Conservation (phyloP, 53 echinoderm and acorn worm species). For the Arbacia lixula region DNA sequence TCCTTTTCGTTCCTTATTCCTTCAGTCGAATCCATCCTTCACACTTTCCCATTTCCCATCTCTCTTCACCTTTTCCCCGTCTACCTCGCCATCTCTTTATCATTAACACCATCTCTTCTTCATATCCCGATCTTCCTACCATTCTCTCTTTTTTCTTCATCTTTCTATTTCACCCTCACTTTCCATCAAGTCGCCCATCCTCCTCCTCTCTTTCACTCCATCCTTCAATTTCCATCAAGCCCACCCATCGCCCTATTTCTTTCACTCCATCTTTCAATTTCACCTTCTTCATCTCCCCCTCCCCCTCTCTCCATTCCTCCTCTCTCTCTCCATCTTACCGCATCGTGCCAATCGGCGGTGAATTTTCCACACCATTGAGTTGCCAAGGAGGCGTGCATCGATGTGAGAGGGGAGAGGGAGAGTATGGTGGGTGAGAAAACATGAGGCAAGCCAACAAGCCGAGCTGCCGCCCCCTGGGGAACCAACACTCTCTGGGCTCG, state of each 20-base stretch:
- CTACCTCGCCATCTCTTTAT: too few species aligned
- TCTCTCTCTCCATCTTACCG: constrained; percentile 20
- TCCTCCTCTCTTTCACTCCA: not conserved
- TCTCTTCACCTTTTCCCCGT: too few species aligned
- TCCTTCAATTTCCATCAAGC: not conserved
- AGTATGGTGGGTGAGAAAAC: constrained; percentile 10
- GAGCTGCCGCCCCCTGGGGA: too few species aligned
- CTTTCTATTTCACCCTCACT: not conserved
- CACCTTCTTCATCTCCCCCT: not conserved
- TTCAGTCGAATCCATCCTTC: too few species aligned
- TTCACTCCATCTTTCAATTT: constrained; percentile 5
- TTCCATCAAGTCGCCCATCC: not conserved
- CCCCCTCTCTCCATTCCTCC: constrained; percentile 6
- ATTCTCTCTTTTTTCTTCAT: too few species aligned
- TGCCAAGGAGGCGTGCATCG: constrained; percentile 39
- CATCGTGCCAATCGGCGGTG: constrained; percentile 20
- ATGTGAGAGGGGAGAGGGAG: not conserved
- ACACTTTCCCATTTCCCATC: too few species aligned
- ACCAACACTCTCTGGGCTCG: too few species aligned
- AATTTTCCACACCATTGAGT: constrained; percentile 46
- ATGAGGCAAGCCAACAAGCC: too few species aligned
- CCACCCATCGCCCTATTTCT: constrained; percentile 15
- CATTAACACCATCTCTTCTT: too few species aligned
- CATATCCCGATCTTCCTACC: too few species aligned
- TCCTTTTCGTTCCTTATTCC: too few species aligned